A percentile compares a stretch with the other conserved stretches of the same genome.
phyloP scores from a whole-genome alignment of 2,888 invertebrate genomes.

The Sturmia bella region DNA sequence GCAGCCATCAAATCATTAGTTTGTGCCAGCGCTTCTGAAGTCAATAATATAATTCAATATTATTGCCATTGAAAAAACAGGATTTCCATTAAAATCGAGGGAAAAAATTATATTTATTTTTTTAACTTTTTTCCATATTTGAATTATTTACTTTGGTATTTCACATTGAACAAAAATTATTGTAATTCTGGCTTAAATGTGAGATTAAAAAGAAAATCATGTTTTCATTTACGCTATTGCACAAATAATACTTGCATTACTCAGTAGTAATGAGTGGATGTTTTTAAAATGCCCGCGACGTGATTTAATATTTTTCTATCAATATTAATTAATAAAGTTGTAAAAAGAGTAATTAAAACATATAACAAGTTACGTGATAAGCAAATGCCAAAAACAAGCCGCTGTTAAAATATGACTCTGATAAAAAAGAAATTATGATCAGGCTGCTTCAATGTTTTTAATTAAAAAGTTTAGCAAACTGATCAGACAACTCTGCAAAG shows the following conservation, averaged over 20 bases:
- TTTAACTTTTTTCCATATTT: not conserved
- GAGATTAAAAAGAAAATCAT: not conserved
- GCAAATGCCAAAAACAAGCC: not conserved
- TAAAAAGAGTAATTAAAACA: not conserved
- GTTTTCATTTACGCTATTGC: not conserved
- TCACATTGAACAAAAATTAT: slow-evolving; percentile 4
- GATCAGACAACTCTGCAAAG: too few relatives aligned
- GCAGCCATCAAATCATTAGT: not conserved
- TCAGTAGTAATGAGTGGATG: not conserved
- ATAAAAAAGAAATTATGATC: too few relatives aligned
- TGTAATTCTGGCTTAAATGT: slow-evolving; percentile 3
- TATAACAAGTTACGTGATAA: not conserved
- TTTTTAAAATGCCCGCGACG: not conserved
- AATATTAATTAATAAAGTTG: slow-evolving; percentile 21
- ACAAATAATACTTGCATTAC: not conserved
- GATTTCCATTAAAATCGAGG: not conserved
- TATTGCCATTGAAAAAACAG: slow-evolving; percentile 33
- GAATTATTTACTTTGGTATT: slow-evolving; percentile 19
- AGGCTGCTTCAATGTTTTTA: too few relatives aligned
- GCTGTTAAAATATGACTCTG: too few relatives aligned
- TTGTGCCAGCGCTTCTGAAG: not conserved
- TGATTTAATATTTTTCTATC: not conserved
- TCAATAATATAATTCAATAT: slow-evolving; percentile 21
- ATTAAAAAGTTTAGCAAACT: too few relatives aligned
- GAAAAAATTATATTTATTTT: not conserved